Evolutionary conservation across 2,113 vertebrate species (phyloP).

Genomic region (Reinhardtius hippoglossoides): DNA sequence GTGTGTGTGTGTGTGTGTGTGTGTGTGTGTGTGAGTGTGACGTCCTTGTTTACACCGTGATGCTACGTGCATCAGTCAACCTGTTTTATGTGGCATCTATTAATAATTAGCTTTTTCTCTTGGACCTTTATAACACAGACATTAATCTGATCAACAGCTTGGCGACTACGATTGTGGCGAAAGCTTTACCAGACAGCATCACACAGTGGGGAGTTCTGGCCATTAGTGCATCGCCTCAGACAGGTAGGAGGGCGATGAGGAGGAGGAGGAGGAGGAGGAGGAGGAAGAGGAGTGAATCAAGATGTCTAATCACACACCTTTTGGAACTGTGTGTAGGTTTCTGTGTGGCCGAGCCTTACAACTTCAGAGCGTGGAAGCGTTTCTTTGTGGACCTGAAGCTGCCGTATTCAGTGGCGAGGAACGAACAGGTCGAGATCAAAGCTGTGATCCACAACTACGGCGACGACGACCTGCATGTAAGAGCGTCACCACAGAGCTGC

Average conservation of each 20-base stretch:
- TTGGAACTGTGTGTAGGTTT: constrained; percentile 71
- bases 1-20: no score
- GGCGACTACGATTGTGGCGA: constrained; percentile 34
- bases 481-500: neutral
- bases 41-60: no score
- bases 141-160: constrained; percentile 62
- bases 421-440: constrained; percentile 83
- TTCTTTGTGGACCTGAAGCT: constrained; percentile 85
- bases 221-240: constrained; percentile 76
- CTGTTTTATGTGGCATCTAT: no score
- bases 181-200: constrained; percentile 80
- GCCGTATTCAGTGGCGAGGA: constrained; percentile 81
- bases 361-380: constrained; percentile 66
- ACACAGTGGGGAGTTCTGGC: constrained; percentile 83
- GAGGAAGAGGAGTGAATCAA: neutral
- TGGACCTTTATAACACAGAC: neutral
- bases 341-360: constrained; percentile 82
- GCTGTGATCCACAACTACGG: constrained; percentile 82
- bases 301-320: neutral
- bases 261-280: neutral
- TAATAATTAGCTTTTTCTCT: no score
- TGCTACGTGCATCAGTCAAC: no score
- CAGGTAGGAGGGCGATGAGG: constrained; percentile 59
- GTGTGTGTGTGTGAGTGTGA: no score
- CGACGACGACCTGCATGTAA: constrained; percentile 64